Evolutionary conservation across 2,113 vertebrate species (phyloP), one percentile per base, ranked within the genome.

Genomic region (Corythoichthys haematopterus): DNA sequence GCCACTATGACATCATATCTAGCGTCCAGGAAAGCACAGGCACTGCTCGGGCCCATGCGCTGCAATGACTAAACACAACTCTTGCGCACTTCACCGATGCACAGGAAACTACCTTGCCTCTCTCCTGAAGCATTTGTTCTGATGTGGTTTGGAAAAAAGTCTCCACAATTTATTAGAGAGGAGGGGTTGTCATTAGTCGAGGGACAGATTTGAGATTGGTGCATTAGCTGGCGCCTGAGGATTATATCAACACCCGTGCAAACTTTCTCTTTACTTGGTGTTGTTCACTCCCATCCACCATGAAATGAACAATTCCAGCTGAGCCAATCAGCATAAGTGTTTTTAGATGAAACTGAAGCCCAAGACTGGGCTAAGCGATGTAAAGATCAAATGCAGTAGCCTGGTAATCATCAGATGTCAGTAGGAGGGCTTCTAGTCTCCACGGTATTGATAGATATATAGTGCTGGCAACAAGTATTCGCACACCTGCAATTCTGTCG

Each of bases 261-360:
- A 40, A 36, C 40, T 66, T 60, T 58, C 60, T 55, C 71, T 52
- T 52, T 68, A 77, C 64, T 70, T 65, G 37, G 72, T 74, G 78
- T 82, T 85, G 77, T 80, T 83, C 79, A 57, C 58, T 76, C 82
- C 79, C 70, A 79, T 85, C 48, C 77, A 80, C 85, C 75, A 82
- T 87, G 85, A 88, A 88, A 85, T 88, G 76, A 88, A 84, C 83
- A 82, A 81, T 87, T 83, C 83, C 85, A 86, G 78, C 85, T 84
- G 84, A 87, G 73, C 79, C 82, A 74, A 72, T 78, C 76, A 79
- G 84, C 77, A 61, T 80, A 74, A 59, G 40, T 50, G 82, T 73
- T 82, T 40, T 72, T 75, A 57, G 64, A 68, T 79, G 80, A 82
- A 84, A 87, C 78, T 80, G 72, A 82, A 85, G 80, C 75, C 84